Evolutionary conservation across 2,888 invertebrate species (phyloP), one percentile per base, ranked within the genome.

Genomic region (Lepetodrilus schrolli): DNA sequence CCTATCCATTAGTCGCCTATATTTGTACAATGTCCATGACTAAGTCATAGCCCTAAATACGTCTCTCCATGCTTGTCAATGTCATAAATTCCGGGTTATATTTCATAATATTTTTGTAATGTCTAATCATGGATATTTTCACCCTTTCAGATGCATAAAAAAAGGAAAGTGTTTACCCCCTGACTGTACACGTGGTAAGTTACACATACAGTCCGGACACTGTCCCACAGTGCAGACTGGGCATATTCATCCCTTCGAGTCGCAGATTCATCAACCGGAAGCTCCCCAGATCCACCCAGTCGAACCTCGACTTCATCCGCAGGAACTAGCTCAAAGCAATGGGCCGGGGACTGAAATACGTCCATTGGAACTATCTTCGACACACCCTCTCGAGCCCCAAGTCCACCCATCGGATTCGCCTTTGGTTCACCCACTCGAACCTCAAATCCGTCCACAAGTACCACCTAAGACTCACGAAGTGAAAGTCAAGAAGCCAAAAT

Each of bases 141-240:
- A n/a, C n/a, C 10, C 21, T 66, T 71, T 8, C 78, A 78, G 78
- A 21, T 78, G 78, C 50, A 78, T 78, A 43, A 78, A 78, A 65
- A 36, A 48, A 3, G 72, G 75, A 10, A 43, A 50, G 23, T 78
- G 78, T 38, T 69, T 66, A 13, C 38, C 20, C 8, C 78, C 78
- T 8, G 47, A 34, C 4, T 78, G 78, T 20, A 38, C 69, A 8
- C 37, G 69, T 8, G 76, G 76, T 20, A 66, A 65, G 21, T 77
- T 78, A n/a, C 66, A 77, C 66, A 66, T 78, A 13, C 68, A 70
- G 17, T 66, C 68, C 1, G 78, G 78, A 4, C 73, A 37, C 51
- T 78, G 78, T 34, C 76, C 78, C 0, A n/a, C 43, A 17, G 17
- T 43, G 13, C 43, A 43, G 17, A 43, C 13, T 43, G 43, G 17